These are phyloP conservation scores for Leuciscus idus DNA, from an alignment of 2,113 vertebrate species.

Conservation along the genomic window DNA sequence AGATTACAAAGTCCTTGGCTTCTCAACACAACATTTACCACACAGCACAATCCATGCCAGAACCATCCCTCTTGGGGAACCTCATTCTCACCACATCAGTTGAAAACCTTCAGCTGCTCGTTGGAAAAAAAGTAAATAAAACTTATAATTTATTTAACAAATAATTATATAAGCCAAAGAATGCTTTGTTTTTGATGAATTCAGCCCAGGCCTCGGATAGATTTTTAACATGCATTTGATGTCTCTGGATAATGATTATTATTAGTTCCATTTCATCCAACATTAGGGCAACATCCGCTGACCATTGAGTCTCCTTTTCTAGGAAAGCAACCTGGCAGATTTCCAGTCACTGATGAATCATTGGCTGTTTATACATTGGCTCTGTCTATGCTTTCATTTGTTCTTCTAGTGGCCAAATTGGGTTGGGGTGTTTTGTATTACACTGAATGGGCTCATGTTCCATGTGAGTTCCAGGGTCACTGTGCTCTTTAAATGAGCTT, in stretches of 20 bases:
- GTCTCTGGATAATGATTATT: not conserved
- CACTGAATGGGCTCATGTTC: not conserved
- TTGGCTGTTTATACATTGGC: not conserved
- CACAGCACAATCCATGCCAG: not conserved
- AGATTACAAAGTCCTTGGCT: constrained; percentile 16
- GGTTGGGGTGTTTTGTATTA: constrained; percentile 6
- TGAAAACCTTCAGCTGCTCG: not conserved
- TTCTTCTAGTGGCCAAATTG: constrained; percentile 19
- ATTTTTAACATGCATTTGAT: not conserved
- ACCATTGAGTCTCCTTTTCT: not conserved
- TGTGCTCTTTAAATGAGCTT: constrained; percentile 20
- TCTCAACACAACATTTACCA: not conserved
- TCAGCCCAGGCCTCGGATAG: not conserved
- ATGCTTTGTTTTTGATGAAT: not conserved
- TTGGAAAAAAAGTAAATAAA: not conserved
- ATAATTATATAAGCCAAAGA: not conserved
- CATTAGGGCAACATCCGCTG: not conserved
- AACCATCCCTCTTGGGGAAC: not conserved
- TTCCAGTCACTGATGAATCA: not conserved
- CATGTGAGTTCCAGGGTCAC: constrained; percentile 15
- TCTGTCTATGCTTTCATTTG: not conserved
- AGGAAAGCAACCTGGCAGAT: not conserved
- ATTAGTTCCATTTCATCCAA: not conserved
- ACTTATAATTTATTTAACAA: not conserved
- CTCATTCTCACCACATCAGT: not conserved